Conservation (phyloP, 1,140 invertebrate genomes). For the Lordiphosa stackelbergi region DNA sequence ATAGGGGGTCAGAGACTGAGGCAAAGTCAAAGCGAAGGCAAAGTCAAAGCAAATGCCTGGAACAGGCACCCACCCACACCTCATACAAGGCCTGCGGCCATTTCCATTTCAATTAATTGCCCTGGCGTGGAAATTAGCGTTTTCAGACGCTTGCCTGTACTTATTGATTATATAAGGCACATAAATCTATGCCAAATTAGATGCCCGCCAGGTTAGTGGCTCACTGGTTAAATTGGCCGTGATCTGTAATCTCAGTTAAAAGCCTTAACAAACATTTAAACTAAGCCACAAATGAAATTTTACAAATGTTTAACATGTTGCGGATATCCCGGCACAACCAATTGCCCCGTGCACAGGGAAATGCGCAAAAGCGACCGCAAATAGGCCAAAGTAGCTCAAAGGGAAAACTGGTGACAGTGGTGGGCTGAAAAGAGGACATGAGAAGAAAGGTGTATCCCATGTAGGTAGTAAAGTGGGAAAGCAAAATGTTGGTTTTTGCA, state of each 20-base stretch:
- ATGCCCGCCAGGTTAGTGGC: slow-evolving; percentile 25
- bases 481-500: slow-evolving; percentile 1
- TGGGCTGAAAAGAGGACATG: neutral
- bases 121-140: slow-evolving; percentile 47
- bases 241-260: slow-evolving; percentile 1
- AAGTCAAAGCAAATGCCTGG: slow-evolving; percentile 44
- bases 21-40: neutral
- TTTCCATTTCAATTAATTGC: slow-evolving; percentile 63
- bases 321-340: slow-evolving; percentile 4
- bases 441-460: neutral
- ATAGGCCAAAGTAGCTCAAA: slow-evolving; percentile 11
- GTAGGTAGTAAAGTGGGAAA: neutral
- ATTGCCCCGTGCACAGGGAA: slow-evolving; percentile 1
- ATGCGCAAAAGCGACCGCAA: slow-evolving; percentile 14
- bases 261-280: slow-evolving; percentile 4
- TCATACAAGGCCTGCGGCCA: slow-evolving; percentile 17
- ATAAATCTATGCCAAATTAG: slow-evolving; percentile 48
- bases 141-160: slow-evolving; percentile 48
- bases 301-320: slow-evolving; percentile 23
- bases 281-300: slow-evolving; percentile 22
- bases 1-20: neutral
- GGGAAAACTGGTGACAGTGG: slow-evolving; percentile 7
- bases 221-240: slow-evolving; percentile 18
- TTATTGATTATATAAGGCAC: slow-evolving; percentile 47
- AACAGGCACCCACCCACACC: slow-evolving; percentile 15